phyloP scores from a whole-genome alignment of 2,113 vertebrate genomes.

The Sapajus apella region DNA sequence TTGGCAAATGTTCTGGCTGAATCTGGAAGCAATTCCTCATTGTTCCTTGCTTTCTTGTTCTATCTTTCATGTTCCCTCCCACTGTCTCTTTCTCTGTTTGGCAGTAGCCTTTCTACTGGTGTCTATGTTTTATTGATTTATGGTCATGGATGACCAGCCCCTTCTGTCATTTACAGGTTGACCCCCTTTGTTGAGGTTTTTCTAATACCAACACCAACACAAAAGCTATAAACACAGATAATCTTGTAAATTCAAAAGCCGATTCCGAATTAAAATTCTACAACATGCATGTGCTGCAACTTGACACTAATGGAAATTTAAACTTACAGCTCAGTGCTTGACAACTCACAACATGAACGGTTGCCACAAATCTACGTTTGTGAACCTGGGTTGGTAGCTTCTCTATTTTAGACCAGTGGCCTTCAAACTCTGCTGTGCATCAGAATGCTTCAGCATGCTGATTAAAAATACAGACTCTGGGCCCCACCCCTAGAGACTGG shows the following conservation, averaged over 20 bases:
- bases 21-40: conserved; percentile 26
- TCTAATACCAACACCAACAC: conserved; percentile 26
- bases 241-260: conserved; percentile 54
- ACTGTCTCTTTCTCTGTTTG: background rate
- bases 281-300: background rate
- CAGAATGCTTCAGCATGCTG: background rate
- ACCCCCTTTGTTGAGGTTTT: conserved; percentile 53
- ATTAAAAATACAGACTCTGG: background rate
- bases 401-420: background rate
- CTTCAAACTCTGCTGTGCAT: conserved; percentile 12
- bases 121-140: conserved; percentile 61
- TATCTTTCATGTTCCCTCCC: no score
- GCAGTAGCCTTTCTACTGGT: conserved; percentile 31
- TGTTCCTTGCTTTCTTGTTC: background rate
- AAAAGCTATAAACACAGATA: background rate
- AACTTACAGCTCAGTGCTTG: background rate
- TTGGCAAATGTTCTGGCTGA: conserved; percentile 44
- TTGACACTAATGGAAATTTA: conserved; percentile 34
- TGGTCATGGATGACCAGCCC: conserved; percentile 5
- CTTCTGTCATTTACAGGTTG: conserved; percentile 44
- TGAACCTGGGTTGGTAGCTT: background rate
- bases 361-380: conserved; percentile 19
- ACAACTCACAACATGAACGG: background rate
- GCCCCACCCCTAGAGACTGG: background rate
- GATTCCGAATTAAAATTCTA: conserved; percentile 40